A percentile compares a stretch with the other conserved stretches of the same genome.
Conservation (phyloP, 2,797 vertebrate genomes). For the Eupleurogrammus muticus region DNA sequence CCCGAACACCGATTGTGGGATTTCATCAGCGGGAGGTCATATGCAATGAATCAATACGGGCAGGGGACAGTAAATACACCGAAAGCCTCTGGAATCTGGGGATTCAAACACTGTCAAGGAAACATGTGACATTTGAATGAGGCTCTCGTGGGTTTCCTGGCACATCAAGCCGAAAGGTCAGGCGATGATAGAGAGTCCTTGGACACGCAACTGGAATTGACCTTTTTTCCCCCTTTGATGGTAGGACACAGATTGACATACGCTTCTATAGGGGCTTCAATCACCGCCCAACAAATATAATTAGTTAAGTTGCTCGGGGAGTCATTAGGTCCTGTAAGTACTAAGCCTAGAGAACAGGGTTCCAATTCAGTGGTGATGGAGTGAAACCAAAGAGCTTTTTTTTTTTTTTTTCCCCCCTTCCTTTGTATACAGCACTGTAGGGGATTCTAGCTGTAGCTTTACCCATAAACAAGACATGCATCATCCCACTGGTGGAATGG, state of each 20-base stretch:
- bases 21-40: not conserved
- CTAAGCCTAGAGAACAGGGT: constrained; percentile 24
- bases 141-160: constrained; percentile 63
- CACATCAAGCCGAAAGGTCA: constrained; percentile 78
- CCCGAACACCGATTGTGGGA: not conserved
- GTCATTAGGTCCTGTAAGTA: constrained; percentile 45
- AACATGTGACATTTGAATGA: constrained; percentile 76
- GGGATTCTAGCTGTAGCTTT: not conserved
- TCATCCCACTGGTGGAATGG: not conserved
- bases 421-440: not conserved
- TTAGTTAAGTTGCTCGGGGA: constrained; percentile 59
- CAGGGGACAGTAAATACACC: constrained; percentile 43
- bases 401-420: not conserved
- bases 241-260: constrained; percentile 59
- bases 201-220: constrained; percentile 73
- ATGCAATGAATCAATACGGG: constrained; percentile 29
- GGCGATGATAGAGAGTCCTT: constrained; percentile 70
- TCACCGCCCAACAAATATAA: constrained; percentile 57
- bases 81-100: constrained; percentile 13
- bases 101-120: constrained; percentile 47
- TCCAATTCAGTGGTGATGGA: constrained; percentile 8
- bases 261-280: constrained; percentile 39
- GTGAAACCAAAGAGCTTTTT: constrained; percentile 12
- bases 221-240: constrained; percentile 76
- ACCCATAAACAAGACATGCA: not conserved